Base-by-base conservation (phyloP, 1,140 invertebrate genomes). In the Drosophila oshimai region DNA sequence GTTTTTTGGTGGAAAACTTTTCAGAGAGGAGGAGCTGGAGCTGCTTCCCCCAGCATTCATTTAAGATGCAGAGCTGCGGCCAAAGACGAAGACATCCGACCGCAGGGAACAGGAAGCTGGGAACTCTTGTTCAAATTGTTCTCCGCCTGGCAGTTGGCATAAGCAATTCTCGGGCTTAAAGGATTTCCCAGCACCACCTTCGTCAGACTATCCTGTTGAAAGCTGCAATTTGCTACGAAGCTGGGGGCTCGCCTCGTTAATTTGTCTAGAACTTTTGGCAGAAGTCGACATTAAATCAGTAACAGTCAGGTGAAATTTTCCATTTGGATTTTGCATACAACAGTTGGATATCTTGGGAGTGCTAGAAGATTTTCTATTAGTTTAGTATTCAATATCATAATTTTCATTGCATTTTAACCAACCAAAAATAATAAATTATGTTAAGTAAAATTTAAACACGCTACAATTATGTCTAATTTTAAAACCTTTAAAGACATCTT, bases 91-190 rank as follows among this genome's bases (percentile, higher is more conserved):
- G 54, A 74, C 45, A 60, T 34, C 72, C 58, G 62, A 65, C 62
- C 62, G 18, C 29, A 26, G 62, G 62, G 65, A 68, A 31, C 58
- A 42, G 57, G 42, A 47, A 17, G 53, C 42, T 24, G 24, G 44
- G 29, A 45, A 54, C 44, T 62, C 58, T 76, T 81, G 65, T 58
- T 57, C 45, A 60, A 67, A 47, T 58, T 69, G 37, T 45, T 55
- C 36, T 24, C 31, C 22, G 18, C 7, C 57, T n/a, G 28, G 42
- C 68, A 41, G 39, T 67, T 67, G 60, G 46, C 36, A 67, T 65
- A 54, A 77, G 51, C 54, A 61, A 60, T 50, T 65, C 39, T 47
- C 6, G 15, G 54, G 49, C 77, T 80, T 67, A 80, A 62, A 44
- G 45, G 77, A 76, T 72, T 80, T 29, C 9, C 20, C 17, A 9